Percentiles rank a stretch among this genome's conserved stretches.
phyloP scores from a whole-genome alignment of 64 coral and sea anemone genomes.

The Hydrozoanthus tunicans region DNA sequence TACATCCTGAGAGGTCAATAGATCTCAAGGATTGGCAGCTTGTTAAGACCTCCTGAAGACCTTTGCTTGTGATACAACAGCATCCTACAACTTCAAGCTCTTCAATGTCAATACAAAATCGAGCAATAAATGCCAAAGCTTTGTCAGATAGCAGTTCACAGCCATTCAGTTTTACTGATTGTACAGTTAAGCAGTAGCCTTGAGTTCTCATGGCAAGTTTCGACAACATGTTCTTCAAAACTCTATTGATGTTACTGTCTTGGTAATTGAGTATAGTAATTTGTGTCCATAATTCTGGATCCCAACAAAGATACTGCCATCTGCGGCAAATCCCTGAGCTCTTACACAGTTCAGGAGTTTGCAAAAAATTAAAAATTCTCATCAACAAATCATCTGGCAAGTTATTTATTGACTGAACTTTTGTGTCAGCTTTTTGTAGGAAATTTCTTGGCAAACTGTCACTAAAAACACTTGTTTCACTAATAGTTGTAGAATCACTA shows the following conservation, averaged over 20 bases:
- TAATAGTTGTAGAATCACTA: constrained; percentile 90
- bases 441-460: constrained; percentile 57
- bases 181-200: constrained; percentile 92
- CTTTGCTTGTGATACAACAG: constrained; percentile 94
- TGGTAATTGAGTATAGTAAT: constrained; percentile 85
- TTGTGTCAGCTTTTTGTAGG: constrained; percentile 11
- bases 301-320: constrained; percentile 95
- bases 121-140: constrained; percentile 82
- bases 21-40: constrained; percentile 69
- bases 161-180: constrained; percentile 83
- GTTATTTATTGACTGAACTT: constrained; percentile 66
- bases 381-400: constrained; percentile 87
- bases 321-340: constrained; percentile 88
- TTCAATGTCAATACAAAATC: constrained; percentile 93
- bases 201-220: constrained; percentile 87
- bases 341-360: constrained; percentile 80
- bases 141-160: constrained; percentile 95
- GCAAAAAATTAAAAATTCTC: constrained; percentile 81
- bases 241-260: constrained; percentile 94
- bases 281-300: constrained; percentile 83
- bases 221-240: constrained; percentile 76
- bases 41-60: constrained; percentile 84
- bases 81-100: constrained; percentile 86
- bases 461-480: constrained; percentile 76
- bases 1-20: constrained; percentile 86